These are phyloP conservation scores for Tenthredo scrophulariae DNA, from an alignment of 2,888 invertebrate species.

Conservation along the genomic window DNA sequence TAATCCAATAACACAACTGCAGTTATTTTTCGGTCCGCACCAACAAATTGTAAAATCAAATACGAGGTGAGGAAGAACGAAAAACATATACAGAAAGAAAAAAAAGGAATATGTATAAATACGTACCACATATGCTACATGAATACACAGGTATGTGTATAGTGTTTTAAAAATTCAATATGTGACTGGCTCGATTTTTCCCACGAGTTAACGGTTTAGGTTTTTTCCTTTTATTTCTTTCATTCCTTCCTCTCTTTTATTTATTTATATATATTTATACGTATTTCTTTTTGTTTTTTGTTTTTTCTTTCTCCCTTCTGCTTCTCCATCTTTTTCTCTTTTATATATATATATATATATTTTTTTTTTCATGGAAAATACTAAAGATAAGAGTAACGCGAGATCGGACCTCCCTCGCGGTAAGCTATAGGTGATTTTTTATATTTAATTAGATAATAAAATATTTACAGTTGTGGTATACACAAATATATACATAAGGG, in stretches of 20 bases:
- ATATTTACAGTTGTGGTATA: slow-evolving; percentile 12
- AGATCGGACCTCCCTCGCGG: not conserved
- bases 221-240: not conserved
- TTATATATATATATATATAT: no score
- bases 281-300: not conserved
- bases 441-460: slow-evolving; percentile 48
- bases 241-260: not conserved
- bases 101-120: not conserved
- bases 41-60: no score
- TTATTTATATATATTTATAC: no score
- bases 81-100: not conserved
- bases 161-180: not conserved
- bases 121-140: not conserved
- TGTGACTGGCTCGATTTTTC: not conserved
- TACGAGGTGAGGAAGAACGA: no score
- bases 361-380: slow-evolving; percentile 17
- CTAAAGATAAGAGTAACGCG: slow-evolving; percentile 17
- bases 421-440: slow-evolving; percentile 9
- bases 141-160: not conserved
- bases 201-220: not conserved
- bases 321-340: not conserved
- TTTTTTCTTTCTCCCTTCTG: not conserved
- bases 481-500: not conserved
- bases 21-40: no score
- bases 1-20: no score